A percentile compares a stretch with the other conserved stretches of the same genome.
These are phyloP conservation scores for Sebastes reedi DNA, from an alignment of 2,797 vertebrate genomes.

Conservation along the genomic window DNA sequence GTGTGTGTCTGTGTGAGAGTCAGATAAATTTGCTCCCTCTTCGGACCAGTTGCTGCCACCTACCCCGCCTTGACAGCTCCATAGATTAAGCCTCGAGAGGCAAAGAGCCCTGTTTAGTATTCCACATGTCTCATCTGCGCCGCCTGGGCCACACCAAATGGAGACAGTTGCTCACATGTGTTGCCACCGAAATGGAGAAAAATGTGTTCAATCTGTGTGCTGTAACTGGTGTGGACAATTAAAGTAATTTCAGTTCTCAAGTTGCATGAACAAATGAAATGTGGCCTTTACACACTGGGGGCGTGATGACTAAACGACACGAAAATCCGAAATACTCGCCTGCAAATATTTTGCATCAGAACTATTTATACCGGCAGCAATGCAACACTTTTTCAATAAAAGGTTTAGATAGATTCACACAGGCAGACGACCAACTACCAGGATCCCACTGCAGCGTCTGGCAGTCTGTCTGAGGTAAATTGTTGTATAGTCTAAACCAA, in stretches of 20 bases:
- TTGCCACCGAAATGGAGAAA: constrained; percentile 24
- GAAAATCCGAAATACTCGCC: too few species aligned
- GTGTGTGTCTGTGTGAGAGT: constrained; percentile 8
- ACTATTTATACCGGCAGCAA: too few species aligned
- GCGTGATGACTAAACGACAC: too few species aligned
- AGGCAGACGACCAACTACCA: too few species aligned
- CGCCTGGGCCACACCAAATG: constrained; percentile 28
- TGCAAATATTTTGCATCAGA: too few species aligned
- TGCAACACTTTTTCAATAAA: too few species aligned
- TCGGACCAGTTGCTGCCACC: constrained; percentile 35
- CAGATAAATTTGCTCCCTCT: constrained; percentile 50
- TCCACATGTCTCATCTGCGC: constrained; percentile 27
- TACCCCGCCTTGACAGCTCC: constrained; percentile 57
- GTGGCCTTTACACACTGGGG: too few species aligned
- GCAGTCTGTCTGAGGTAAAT: too few species aligned
- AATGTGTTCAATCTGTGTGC: constrained; percentile 13
- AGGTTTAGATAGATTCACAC: rapidly evolving
- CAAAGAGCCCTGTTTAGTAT: constrained; percentile 54
- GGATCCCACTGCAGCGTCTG: too few species aligned
- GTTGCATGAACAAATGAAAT: background rate
- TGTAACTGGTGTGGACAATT: constrained; percentile 1
- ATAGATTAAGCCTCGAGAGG: constrained; percentile 64
- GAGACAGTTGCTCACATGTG: constrained; percentile 29
- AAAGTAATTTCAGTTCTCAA: background rate
- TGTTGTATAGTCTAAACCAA: too few species aligned